Evolutionary conservation across 2,113 vertebrate species (phyloP).

Genomic region (Siphamia tubifer): DNA sequence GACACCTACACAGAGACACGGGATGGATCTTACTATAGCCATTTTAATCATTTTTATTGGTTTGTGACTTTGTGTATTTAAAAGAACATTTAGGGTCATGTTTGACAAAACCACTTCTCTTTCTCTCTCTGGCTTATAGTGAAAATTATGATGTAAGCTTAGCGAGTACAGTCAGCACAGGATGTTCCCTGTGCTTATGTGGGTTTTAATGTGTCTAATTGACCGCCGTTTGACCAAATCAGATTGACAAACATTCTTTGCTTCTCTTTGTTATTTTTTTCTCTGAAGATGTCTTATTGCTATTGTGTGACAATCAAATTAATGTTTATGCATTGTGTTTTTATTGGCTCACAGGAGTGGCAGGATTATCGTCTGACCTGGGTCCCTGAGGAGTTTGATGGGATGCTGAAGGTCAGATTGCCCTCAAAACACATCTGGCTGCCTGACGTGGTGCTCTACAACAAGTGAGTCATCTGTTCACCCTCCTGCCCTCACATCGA

Average conservation of each 20-base stretch:
- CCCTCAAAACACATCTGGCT: constrained; percentile 99
- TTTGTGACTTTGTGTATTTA: constrained; percentile 13
- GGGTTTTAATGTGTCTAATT: neutral
- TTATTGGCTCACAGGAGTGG: constrained; percentile 86
- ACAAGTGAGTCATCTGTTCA: constrained; percentile 86
- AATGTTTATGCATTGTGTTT: constrained; percentile 22
- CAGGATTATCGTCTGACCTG: constrained; percentile 95
- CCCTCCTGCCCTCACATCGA: neutral
- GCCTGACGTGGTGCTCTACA: constrained; percentile 97
- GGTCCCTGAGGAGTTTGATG: constrained; percentile 94
- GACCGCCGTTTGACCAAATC: neutral
- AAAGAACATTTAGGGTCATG: no score
- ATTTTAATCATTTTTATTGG: constrained; percentile 46
- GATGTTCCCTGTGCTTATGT: neutral
- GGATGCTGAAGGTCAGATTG: constrained; percentile 95
- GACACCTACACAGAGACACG: constrained; percentile 1
- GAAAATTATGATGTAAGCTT: constrained; percentile 7
- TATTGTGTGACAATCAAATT: constrained; percentile 1
- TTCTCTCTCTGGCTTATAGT: neutral
- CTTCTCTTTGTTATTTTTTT: neutral
- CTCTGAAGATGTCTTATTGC: neutral
- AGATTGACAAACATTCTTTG: neutral
- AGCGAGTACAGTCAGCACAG: constrained; percentile 10
- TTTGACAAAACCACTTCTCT: neutral
- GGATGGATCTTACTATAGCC: neutral